Evolutionary conservation across 2,797 vertebrate genomes (phyloP).

Genomic region (Muraenolepis orangiensis): DNA sequence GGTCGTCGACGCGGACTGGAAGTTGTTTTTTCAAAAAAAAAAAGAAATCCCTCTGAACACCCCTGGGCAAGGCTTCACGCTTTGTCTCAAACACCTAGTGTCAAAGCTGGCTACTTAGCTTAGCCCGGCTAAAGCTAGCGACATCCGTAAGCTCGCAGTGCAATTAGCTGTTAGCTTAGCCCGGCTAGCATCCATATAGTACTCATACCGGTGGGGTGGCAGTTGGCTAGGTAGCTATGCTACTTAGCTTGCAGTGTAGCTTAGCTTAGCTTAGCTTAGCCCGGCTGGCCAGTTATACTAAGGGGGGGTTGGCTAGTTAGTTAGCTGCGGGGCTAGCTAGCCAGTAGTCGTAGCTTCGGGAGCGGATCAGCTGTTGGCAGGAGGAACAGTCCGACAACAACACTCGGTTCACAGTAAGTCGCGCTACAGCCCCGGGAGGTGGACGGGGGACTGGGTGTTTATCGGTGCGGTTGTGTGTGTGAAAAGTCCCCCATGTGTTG

Average conservation of each 20-base stretch:
- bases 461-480: background rate
- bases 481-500: background rate
- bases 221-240: background rate
- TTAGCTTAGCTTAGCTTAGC: no score
- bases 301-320: slow-evolving; percentile 50
- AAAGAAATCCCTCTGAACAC: slow-evolving; percentile 16
- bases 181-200: background rate
- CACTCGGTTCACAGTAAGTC: slow-evolving; percentile 57
- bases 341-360: slow-evolving; percentile 40
- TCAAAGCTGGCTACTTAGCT: slow-evolving; percentile 56
- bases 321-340: slow-evolving; percentile 63
- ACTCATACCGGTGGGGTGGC: background rate
- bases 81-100: slow-evolving; percentile 59
- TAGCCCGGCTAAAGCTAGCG: slow-evolving; percentile 37
- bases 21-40: no score
- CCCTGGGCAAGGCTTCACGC: slow-evolving; percentile 44
- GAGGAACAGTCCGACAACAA: slow-evolving; percentile 35
- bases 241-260: slow-evolving; percentile 18
- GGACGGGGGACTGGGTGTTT: background rate
- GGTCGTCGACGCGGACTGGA: slow-evolving; percentile 30
- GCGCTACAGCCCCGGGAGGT: slow-evolving; percentile 22
- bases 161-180: no score
- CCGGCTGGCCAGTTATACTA: background rate
- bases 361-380: slow-evolving; percentile 64
- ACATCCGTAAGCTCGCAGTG: slow-evolving; percentile 48